Evolutionary conservation across 2,797 vertebrate species (phyloP), one percentile per base, ranked within the genome.

Genomic region (Propithecus perrieri): DNA sequence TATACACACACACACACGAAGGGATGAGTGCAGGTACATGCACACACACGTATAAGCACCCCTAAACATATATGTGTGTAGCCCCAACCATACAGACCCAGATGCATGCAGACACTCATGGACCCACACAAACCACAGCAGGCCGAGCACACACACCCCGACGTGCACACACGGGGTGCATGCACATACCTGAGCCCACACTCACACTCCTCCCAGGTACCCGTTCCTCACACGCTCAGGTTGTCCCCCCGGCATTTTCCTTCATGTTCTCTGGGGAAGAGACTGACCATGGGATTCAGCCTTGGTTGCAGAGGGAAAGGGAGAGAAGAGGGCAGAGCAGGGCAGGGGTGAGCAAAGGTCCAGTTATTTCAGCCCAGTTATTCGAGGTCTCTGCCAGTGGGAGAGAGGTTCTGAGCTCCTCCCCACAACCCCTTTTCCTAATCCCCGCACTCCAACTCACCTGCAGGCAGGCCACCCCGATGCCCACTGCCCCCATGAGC

Each of bases 401-500:
- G 28, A 24, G 38, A 76, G 4, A 11, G 53, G 17, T 11, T 80
- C 4, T 4, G 53, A 35, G 24, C 7, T 38, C 81, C 10, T 67
- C 57, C 4, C 11, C 28, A 59, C 1, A 8, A 3, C 1, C 17
- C 28, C 41, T 33, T 15, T 7, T 9, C 46, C 28, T 3, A 5
- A 15, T 6, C 13, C 15, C 26, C 43, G 12, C 2, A 0, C 14
- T 5, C 26, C 18, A 8, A 78, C 99, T 98, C 96, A 99, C 99
- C 99, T 99, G 99, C 76, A 99, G 98, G 97, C 99, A 99, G 85
- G 99, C 99, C 96, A 99, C 99, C 38, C 99, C 99, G 13, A 99
- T 99, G 53, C 99, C 99, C 85, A 99, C 99, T 0, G 99, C 99
- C 3, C 99, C 99, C 0, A 99, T 99, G 50, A 99, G 98, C 95